Percentiles rank a stretch among this genome's conserved stretches.
Evolutionary conservation across 2,888 invertebrate species (phyloP).

Genomic region (Drosophila limbata): DNA sequence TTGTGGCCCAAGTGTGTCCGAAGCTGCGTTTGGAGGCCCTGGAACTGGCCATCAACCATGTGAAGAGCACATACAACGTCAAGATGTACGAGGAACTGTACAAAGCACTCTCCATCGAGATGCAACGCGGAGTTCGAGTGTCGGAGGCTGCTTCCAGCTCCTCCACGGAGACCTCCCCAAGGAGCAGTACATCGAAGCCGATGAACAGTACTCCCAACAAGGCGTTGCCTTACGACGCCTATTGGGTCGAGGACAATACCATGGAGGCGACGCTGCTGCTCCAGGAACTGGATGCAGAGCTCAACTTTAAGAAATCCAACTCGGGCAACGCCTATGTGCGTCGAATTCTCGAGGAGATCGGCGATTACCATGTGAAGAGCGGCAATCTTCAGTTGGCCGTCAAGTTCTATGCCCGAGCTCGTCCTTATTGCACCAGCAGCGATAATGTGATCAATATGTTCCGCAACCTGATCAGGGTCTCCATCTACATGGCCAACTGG

Average conservation of each 20-base stretch:
- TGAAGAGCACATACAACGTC: constrained; percentile 64
- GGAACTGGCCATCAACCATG: constrained; percentile 61
- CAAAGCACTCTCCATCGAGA: constrained; percentile 38
- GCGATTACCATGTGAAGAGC: constrained; percentile 68
- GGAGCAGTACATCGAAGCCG: neutral
- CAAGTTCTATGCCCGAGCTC: constrained; percentile 64
- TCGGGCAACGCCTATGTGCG: constrained; percentile 65
- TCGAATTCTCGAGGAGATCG: constrained; percentile 68
- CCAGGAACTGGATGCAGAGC: constrained; percentile 69
- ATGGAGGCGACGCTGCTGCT: constrained; percentile 65
- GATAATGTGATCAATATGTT: constrained; percentile 67
- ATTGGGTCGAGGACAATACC: constrained; percentile 66
- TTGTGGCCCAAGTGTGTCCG: constrained; percentile 69
- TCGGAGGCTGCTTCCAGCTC: constrained; percentile 20
- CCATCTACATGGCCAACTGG: constrained; percentile 72
- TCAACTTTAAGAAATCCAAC: constrained; percentile 65
- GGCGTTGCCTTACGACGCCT: constrained; percentile 47
- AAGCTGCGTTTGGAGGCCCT: constrained; percentile 57
- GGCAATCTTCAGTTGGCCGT: constrained; percentile 65
- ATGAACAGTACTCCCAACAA: neutral
- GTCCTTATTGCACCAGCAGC: constrained; percentile 67
- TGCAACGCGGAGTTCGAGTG: constrained; percentile 12
- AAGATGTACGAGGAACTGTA: constrained; percentile 64
- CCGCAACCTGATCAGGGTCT: constrained; percentile 63
- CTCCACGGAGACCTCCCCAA: neutral